These are phyloP conservation scores for Gambusia affinis DNA, from an alignment of 2,113 vertebrate genomes.

Conservation along the genomic window DNA sequence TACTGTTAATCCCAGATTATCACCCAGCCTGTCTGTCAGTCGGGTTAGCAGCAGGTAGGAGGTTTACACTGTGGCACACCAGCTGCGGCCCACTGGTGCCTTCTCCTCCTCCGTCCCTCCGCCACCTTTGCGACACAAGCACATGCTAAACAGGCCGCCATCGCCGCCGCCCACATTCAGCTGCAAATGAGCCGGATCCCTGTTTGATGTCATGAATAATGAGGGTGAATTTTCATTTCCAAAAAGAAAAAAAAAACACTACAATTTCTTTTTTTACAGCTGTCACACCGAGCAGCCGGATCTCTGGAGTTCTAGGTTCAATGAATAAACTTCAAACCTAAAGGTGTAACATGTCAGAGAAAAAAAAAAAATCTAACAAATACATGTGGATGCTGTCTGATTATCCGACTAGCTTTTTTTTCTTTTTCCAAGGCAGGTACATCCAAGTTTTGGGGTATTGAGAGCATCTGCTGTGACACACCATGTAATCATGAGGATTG, in stretches of 20 bases:
- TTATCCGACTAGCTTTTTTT: background rate
- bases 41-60: constrained; percentile 74
- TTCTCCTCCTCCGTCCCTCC: constrained; percentile 77
- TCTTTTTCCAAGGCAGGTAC: background rate
- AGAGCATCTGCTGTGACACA: constrained; percentile 1
- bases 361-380: background rate
- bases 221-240: constrained; percentile 75
- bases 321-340: constrained; percentile 22
- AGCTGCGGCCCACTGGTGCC: constrained; percentile 81
- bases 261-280: constrained; percentile 61
- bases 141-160: constrained; percentile 83
- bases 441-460: background rate
- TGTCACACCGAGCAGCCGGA: constrained; percentile 60
- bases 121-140: constrained; percentile 80
- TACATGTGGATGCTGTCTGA: background rate
- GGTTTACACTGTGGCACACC: constrained; percentile 76
- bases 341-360: background rate
- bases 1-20: constrained; percentile 29
- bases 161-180: constrained; percentile 81
- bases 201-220: constrained; percentile 87
- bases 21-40: constrained; percentile 61
- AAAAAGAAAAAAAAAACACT: constrained; percentile 54
- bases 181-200: constrained; percentile 85
- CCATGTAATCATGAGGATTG: background rate
- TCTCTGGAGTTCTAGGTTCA: constrained; percentile 25